phyloP scores from a whole-genome alignment of 2,113 vertebrate genomes.

The Gorsachius goisagi region DNA sequence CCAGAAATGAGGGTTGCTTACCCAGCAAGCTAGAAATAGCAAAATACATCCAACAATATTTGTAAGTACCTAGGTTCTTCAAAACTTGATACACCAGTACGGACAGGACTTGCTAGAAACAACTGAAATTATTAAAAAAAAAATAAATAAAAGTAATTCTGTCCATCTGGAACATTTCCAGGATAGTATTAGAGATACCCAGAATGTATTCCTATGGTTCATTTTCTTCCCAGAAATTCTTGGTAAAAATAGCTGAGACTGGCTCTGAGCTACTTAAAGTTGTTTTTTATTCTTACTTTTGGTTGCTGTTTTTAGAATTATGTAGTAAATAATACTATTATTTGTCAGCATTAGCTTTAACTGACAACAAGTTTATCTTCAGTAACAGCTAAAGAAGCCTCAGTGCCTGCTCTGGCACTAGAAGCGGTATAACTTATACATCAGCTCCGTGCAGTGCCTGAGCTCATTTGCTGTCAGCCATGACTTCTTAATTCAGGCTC shows the following conservation, averaged over 20 bases:
- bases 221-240: slow-evolving; percentile 11
- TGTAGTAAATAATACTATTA: background rate
- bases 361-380: background rate
- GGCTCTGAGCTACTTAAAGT: background rate
- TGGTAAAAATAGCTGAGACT: slow-evolving; percentile 14
- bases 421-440: background rate
- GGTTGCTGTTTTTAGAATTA: background rate
- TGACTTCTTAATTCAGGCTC: background rate
- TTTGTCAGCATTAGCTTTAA: slow-evolving; percentile 9
- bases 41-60: background rate
- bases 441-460: background rate
- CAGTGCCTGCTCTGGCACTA: accelerated
- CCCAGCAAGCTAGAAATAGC: background rate
- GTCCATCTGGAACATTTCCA: background rate
- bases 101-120: background rate
- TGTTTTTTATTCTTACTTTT: background rate
- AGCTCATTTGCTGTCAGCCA: background rate
- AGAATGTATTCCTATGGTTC: background rate
- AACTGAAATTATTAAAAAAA: background rate
- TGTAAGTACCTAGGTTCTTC: background rate
- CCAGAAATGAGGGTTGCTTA: background rate
- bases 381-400: background rate
- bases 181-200: background rate
- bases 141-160: background rate
- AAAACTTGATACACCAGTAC: background rate